Evolutionary conservation across 2,888 invertebrate genomes (phyloP).

Genomic region (Synergus japonicus): DNA sequence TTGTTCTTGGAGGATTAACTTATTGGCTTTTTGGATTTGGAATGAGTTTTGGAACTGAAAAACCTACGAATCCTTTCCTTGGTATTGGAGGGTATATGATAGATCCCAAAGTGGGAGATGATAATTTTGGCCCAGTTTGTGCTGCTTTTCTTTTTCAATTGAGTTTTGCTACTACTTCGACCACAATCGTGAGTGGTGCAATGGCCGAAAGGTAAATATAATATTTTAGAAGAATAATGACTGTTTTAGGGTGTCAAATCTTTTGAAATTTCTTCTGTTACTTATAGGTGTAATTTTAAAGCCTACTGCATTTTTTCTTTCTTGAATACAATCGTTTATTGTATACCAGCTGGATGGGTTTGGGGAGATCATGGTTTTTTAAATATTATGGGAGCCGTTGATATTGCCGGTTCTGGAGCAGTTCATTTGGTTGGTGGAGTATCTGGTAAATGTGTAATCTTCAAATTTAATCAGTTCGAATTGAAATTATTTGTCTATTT

Average conservation of each 20-base stretch:
- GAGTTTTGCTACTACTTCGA: constrained; percentile 93
- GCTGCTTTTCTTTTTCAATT: constrained; percentile 94
- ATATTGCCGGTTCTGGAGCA: constrained; percentile 94
- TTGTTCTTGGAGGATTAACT: constrained; percentile 93
- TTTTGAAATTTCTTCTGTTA: constrained; percentile 42
- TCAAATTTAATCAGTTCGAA: background rate
- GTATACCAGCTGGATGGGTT: constrained; percentile 96
- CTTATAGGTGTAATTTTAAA: constrained; percentile 88
- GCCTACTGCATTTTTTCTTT: constrained; percentile 95
- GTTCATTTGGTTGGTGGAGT: constrained; percentile 91
- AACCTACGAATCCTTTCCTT: constrained; percentile 87
- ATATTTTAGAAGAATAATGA: too few species aligned
- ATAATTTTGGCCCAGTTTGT: constrained; percentile 90
- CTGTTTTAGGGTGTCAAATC: too few species aligned
- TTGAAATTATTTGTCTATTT: background rate
- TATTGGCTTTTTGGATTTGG: constrained; percentile 98
- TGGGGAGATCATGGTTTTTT: constrained; percentile 94
- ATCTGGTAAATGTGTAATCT: constrained; percentile 72
- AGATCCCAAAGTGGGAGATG: constrained; percentile 86
- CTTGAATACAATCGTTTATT: constrained; percentile 92
- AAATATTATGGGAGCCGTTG: constrained; percentile 89
- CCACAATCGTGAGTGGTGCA: constrained; percentile 95
- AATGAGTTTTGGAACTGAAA: constrained; percentile 89
- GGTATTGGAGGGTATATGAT: constrained; percentile 88
- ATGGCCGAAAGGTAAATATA: constrained; percentile 91